A percentile compares a stretch with the other conserved stretches of the same genome.
These are phyloP conservation scores for Unio delphinus DNA, from an alignment of 2,888 invertebrate genomes.

Conservation along the genomic window DNA sequence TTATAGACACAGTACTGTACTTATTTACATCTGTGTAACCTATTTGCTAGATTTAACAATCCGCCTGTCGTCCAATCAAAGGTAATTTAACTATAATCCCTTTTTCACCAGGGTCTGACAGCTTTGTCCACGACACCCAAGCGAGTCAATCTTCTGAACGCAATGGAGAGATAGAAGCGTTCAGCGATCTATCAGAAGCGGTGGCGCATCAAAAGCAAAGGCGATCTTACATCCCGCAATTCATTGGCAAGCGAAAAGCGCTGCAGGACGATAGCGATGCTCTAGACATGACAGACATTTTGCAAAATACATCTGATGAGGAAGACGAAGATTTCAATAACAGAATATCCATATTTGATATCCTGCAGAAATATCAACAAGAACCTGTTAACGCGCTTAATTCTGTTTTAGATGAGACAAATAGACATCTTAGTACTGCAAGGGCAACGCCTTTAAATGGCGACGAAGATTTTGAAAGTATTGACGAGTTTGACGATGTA, in stretches of 20 bases:
- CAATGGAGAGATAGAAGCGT: too few relatives aligned
- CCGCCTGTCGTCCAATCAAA: too few relatives aligned
- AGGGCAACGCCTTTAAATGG: constrained; percentile 6
- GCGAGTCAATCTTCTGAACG: too few relatives aligned
- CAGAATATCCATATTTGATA: constrained; percentile 1
- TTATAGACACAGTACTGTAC: too few relatives aligned
- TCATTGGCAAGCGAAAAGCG: constrained; percentile 32
- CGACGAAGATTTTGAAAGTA: constrained; percentile 3
- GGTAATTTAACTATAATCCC: too few relatives aligned
- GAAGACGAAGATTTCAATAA: constrained; percentile 7
- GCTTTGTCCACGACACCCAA: constrained; percentile 5
- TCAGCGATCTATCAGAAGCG: too few relatives aligned
- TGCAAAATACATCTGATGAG: constrained; percentile 2
- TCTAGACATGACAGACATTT: background rate
- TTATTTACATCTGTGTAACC: too few relatives aligned
- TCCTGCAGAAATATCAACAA: constrained; percentile 3
- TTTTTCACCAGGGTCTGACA: constrained; percentile 2
- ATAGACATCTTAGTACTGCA: constrained; percentile 4
- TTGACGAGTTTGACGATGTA: constrained; percentile 5
- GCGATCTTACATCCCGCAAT: constrained; percentile 33
- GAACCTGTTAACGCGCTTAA: too few relatives aligned
- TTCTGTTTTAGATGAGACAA: background rate
- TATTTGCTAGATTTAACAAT: too few relatives aligned
- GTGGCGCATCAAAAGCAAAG: constrained; percentile 9
- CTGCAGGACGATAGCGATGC: constrained; percentile 3